Evolutionary conservation across 1,140 invertebrate species (phyloP), one percentile per base, ranked within the genome.

Genomic region (Zaprionus vittiger): DNA sequence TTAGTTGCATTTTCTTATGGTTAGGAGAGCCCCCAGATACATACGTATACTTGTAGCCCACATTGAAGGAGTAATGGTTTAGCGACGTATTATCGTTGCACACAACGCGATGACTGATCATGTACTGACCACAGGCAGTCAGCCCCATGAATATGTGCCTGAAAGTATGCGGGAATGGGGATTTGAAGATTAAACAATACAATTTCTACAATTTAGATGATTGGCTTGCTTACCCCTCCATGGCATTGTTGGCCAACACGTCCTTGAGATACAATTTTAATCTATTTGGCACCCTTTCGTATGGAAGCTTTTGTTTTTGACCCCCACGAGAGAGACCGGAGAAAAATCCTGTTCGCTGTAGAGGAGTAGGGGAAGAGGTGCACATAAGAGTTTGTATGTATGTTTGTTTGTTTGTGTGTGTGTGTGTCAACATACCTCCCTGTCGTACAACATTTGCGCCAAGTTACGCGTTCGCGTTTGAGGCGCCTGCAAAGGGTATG

Each of bases 71-170:
- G 54, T 91, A 93, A 66, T 87, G 90, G n/a, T 83, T 92, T 0
- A 81, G 72, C 1, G 77, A 59, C 20, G 80, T 78, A 49, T 78
- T 91, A 20, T 92, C 95, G 92, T 96, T 95, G 73, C 93, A 92
- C 38, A 91, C 94, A 74, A 95, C 95, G 7, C 96, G 96, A 92
- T 98, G 98, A 63, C 97, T 98, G 62, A 99, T 93, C 66, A 99
- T 94, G 94, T 97, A 98, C 93, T 98, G 96, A 9, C 98, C 98
- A 94, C 97, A 98, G 83, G 97, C 96, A 26, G 97, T 98, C 80
- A 98, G 96, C 9, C 98, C 98, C 95, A 99, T 97, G 91, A 98
- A 97, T 44, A 98, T 95, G 93, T 99, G 97, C 72, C 94, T 94
- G 37, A 1, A 73, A 77, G 75, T 84, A 93, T 37, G 17, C 9